A percentile compares a stretch with the other conserved stretches of the same genome.
phyloP scores from a whole-genome alignment of 2,888 invertebrate genomes.

The Serripes groenlandicus region DNA sequence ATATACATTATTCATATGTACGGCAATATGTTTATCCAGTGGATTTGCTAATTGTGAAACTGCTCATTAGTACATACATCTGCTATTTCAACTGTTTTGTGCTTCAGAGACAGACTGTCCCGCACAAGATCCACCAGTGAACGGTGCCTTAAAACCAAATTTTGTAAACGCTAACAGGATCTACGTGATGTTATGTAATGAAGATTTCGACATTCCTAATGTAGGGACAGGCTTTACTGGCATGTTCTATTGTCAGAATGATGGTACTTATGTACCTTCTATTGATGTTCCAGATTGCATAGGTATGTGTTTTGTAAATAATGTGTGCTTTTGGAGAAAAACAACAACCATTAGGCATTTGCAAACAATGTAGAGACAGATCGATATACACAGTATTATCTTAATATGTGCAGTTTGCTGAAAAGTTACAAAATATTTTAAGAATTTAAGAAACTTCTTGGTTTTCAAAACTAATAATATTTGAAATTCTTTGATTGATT shows the following conservation, averaged over 20 bases:
- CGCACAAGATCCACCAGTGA: conserved; percentile 18
- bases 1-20: background rate
- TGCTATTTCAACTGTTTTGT: background rate
- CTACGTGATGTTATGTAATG: conserved; percentile 19
- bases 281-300: conserved; percentile 14
- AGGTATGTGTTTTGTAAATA: too few species aligned
- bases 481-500: too few species aligned
- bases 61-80: background rate
- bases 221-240: conserved; percentile 3
- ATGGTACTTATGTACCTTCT: conserved; percentile 1
- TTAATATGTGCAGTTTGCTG: too few species aligned
- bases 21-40: background rate
- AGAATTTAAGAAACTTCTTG: too few species aligned
- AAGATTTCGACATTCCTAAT: background rate
- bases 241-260: background rate
- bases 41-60: background rate
- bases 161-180: background rate
- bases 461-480: too few species aligned
- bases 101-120: conserved; percentile 36
- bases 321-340: too few species aligned
- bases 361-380: too few species aligned
- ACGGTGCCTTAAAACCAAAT: conserved; percentile 22
- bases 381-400: too few species aligned
- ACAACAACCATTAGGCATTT: too few species aligned
- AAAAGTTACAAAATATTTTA: too few species aligned